Base-by-base conservation (phyloP, 2,888 invertebrate species). In the Polyommatus iphigenia region DNA sequence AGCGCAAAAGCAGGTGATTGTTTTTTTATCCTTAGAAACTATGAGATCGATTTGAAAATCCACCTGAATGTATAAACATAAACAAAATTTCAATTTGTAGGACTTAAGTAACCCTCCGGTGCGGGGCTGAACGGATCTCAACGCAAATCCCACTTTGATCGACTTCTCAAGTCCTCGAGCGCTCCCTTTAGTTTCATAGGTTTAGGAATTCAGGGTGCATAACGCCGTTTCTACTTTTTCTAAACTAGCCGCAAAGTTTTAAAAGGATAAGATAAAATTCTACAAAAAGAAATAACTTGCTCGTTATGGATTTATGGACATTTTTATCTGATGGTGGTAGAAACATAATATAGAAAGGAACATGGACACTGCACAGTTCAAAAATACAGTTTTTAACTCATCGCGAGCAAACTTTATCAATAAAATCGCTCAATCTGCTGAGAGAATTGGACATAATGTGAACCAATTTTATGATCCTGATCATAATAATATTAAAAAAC, bases 121-220 rank as follows among this genome's bases (percentile, higher is more conserved):
- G 81, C 81, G 81, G 82, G 79, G 80, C 82, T 80, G 83, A 83
- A 84, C 85, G 85, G 87, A 86, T 86, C 86, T 86, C 86, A 82
- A 83, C 83, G 85, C 86, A 91, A 91, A 91, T 92, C 92, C 92
- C 86, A 87, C 86, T 91, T 90, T 90, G 91, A 92, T 91, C 91
- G 92, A 91, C 87, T 86, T 86, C 84, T 82, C 81, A 82, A 85
- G 84, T 84, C 84, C 82, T 84, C 84, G 83, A 85, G 84, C 85
- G 85, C 86, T 85, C 85, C 86, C 85, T 87, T 85, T 86, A 87
- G 87, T 87, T 86, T 84, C 82, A 84, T 82, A 83, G 85, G 85
- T 86, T 86, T 89, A 85, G 85, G 84, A 86, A 87, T 87, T 87
- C 86, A 81, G 84, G 82, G 82, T 84, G 84, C 85, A 85, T 85